These are phyloP conservation scores for Drosophila funebris DNA, from an alignment of 1,140 invertebrate species.

Conservation along the genomic window DNA sequence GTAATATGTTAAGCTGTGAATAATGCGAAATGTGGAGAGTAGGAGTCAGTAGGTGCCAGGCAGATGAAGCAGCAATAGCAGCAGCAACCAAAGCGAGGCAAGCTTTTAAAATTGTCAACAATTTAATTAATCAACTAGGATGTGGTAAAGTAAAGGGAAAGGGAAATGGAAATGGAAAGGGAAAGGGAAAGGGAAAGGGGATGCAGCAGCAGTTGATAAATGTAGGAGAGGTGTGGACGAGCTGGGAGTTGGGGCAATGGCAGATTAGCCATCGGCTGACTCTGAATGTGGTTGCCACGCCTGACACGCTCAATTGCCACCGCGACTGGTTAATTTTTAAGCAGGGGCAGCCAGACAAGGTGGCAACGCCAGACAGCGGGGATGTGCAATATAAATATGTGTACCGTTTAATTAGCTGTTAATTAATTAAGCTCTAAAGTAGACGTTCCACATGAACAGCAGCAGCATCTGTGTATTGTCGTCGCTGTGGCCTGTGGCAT, in stretches of 20 bases:
- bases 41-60: neutral
- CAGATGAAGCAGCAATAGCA: neutral
- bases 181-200: neutral
- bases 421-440: conserved; percentile 63
- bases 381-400: conserved; percentile 60
- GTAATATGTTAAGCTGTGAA: conserved; percentile 68
- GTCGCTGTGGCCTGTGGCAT: neutral
- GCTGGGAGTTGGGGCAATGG: neutral
- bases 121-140: conserved; percentile 75
- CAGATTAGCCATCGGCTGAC: conserved; percentile 38
- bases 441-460: too few relatives aligned
- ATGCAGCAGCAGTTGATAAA: conserved; percentile 14
- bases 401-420: conserved; percentile 71
- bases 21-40: conserved; percentile 48
- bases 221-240: neutral
- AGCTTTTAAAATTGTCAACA: conserved; percentile 81
- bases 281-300: conserved; percentile 40
- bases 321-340: conserved; percentile 64
- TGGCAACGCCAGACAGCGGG: conserved; percentile 18
- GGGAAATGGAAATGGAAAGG: neutral
- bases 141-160: conserved; percentile 9
- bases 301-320: conserved; percentile 62
- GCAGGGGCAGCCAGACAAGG: conserved; percentile 2
- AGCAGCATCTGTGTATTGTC: neutral
- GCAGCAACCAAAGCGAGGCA: conserved; percentile 23